Conservation (phyloP, 2,797 vertebrate species). For the Argentina silus region DNA sequence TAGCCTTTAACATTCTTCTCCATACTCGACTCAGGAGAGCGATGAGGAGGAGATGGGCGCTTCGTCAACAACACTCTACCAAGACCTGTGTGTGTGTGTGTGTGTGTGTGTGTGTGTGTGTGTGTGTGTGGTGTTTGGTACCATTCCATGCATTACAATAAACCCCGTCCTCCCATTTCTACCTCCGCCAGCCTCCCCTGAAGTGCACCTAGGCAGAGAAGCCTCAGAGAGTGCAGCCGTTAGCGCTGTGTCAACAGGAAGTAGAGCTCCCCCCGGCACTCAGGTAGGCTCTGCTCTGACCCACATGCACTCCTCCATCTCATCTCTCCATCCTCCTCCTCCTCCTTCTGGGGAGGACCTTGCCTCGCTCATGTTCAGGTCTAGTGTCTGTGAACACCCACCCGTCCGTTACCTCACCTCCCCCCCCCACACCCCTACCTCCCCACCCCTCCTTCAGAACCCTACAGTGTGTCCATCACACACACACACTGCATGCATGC, state of each 20-base stretch:
- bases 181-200: slow-evolving; percentile 28
- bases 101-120: slow-evolving; percentile 24
- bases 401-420: neutral
- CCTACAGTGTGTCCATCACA: too few species aligned
- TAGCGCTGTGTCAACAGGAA: too few species aligned
- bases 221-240: too few species aligned
- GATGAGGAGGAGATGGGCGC: slow-evolving; percentile 52
- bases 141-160: slow-evolving; percentile 56
- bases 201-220: neutral
- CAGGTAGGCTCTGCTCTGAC: neutral
- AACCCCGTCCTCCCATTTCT: slow-evolving; percentile 49
- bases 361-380: neutral
- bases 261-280: neutral
- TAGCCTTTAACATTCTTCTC: slow-evolving; percentile 77
- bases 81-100: slow-evolving; percentile 25
- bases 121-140: slow-evolving; percentile 22
- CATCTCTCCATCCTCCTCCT: neutral
- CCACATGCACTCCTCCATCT: neutral
- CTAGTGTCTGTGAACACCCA: neutral
- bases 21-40: slow-evolving; percentile 66
- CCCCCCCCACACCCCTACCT: neutral
- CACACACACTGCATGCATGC: neutral
- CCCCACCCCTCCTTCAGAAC: neutral
- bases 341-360: neutral
- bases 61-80: slow-evolving; percentile 50